Percentiles rank a stretch among this genome's conserved stretches.
phyloP scores from a whole-genome alignment of 1,140 invertebrate genomes.

The Lethocerus indicus region DNA sequence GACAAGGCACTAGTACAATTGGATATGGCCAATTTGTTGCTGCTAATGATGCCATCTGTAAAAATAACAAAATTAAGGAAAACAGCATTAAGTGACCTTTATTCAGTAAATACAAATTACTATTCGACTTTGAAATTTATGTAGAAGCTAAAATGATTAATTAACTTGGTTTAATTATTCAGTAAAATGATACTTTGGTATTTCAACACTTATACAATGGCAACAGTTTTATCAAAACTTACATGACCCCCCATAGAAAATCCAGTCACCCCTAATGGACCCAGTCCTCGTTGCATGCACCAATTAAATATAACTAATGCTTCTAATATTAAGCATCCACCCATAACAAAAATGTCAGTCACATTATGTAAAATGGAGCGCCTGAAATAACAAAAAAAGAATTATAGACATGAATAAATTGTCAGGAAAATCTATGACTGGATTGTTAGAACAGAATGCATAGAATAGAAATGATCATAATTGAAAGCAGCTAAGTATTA shows the following conservation, averaged over 20 bases:
- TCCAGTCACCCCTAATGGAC: constrained; percentile 86
- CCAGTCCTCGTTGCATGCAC: constrained; percentile 74
- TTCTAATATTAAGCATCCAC: constrained; percentile 88
- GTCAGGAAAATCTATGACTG: not conserved
- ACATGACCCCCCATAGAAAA: constrained; percentile 99
- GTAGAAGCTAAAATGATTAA: no score
- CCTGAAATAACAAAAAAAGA: constrained; percentile 30
- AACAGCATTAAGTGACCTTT: not conserved
- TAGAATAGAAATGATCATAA: not conserved
- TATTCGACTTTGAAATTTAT: not conserved
- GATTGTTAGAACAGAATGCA: not conserved
- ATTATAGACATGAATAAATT: no score
- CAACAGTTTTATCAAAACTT: constrained; percentile 33
- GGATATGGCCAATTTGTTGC: constrained; percentile 90
- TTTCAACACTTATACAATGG: no score
- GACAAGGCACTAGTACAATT: constrained; percentile 78
- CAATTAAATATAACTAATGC: constrained; percentile 82
- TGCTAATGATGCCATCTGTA: constrained; percentile 89
- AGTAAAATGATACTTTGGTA: no score
- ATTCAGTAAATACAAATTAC: not conserved
- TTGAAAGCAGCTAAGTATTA: not conserved
- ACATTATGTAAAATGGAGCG: constrained; percentile 89
- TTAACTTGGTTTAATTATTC: no score
- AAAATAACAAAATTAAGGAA: constrained; percentile 2
- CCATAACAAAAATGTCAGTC: constrained; percentile 98